These are phyloP conservation scores for Glomeris maerens DNA, from an alignment of 1,140 invertebrate species.

Conservation along the genomic window DNA sequence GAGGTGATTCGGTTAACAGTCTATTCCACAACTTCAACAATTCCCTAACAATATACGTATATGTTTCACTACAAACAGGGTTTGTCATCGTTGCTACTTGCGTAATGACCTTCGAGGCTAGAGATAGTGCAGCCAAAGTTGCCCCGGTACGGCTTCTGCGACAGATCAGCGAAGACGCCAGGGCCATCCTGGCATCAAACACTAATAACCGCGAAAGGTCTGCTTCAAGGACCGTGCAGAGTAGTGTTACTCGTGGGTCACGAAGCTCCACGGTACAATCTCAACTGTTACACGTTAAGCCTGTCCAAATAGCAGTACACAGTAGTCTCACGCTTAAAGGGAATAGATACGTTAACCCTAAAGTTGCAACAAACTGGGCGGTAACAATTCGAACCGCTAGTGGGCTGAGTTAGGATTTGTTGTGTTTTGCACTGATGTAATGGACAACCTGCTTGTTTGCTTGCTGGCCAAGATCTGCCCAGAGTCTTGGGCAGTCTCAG, in stretches of 20 bases:
- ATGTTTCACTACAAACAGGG: constrained; percentile 34
- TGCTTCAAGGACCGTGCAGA: too few relatives aligned
- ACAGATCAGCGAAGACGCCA: constrained; percentile 20
- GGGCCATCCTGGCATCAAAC: constrained; percentile 13
- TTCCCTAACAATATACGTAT: background rate
- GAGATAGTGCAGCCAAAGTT: constrained; percentile 72
- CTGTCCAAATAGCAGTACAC: constrained; percentile 45
- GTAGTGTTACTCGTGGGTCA: too few relatives aligned
- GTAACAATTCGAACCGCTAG: too few relatives aligned
- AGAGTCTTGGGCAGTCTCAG: too few relatives aligned
- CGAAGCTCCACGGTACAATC: too few relatives aligned
- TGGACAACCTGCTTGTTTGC: too few relatives aligned
- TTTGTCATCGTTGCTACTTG: constrained; percentile 85
- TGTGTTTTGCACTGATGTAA: too few relatives aligned
- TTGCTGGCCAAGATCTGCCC: too few relatives aligned
- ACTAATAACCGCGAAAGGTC: constrained; percentile 20
- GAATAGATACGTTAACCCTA: too few relatives aligned
- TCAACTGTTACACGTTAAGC: constrained; percentile 20
- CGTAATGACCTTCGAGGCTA: constrained; percentile 85
- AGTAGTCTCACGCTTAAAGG: too few relatives aligned
- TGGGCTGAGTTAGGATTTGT: too few relatives aligned
- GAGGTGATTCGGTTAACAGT: constrained; percentile 42
- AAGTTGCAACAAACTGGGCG: too few relatives aligned
- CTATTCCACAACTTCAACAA: background rate
- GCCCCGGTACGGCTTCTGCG: constrained; percentile 50